These are phyloP conservation scores for Brachyptera risi DNA, from an alignment of 2,888 invertebrate species.

Conservation along the genomic window DNA sequence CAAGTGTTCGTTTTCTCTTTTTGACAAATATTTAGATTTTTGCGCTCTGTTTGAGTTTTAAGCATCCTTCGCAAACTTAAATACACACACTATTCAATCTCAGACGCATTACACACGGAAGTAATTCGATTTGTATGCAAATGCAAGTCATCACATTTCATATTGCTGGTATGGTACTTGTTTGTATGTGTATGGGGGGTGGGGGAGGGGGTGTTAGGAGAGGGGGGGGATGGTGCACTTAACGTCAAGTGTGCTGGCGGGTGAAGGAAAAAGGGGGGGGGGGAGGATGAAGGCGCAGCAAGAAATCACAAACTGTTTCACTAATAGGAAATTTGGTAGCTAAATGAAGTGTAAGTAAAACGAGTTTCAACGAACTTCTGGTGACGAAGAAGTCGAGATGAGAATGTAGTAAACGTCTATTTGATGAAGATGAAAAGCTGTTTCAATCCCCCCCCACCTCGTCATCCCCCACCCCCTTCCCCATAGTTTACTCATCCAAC, in stretches of 20 bases:
- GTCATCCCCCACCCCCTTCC: too few species aligned
- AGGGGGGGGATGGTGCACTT: neutral
- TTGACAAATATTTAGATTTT: too few species aligned
- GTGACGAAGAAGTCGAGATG: too few species aligned
- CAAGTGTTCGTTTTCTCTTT: too few species aligned
- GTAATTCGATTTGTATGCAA: conserved; percentile 46
- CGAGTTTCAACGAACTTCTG: neutral
- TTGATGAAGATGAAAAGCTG: too few species aligned
- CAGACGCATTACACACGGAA: conserved; percentile 42
- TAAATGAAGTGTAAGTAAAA: conserved; percentile 28
- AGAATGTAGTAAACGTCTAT: too few species aligned
- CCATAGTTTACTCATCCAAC: too few species aligned
- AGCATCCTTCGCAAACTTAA: too few species aligned
- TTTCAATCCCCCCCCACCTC: too few species aligned
- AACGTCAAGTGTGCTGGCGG: neutral
- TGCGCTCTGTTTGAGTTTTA: too few species aligned
- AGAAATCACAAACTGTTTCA: conserved; percentile 30
- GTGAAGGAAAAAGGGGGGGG: conserved; percentile 3
- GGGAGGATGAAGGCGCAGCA: neutral
- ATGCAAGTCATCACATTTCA: conserved; percentile 40
- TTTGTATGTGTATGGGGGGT: too few species aligned
- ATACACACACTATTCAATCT: conserved; percentile 47
- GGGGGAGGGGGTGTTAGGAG: conserved; percentile 3
- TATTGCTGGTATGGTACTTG: neutral
- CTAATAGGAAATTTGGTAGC: conserved; percentile 33